phyloP scores from a whole-genome alignment of 2,797 vertebrate species.

The Chelidonichthys spinosus region DNA sequence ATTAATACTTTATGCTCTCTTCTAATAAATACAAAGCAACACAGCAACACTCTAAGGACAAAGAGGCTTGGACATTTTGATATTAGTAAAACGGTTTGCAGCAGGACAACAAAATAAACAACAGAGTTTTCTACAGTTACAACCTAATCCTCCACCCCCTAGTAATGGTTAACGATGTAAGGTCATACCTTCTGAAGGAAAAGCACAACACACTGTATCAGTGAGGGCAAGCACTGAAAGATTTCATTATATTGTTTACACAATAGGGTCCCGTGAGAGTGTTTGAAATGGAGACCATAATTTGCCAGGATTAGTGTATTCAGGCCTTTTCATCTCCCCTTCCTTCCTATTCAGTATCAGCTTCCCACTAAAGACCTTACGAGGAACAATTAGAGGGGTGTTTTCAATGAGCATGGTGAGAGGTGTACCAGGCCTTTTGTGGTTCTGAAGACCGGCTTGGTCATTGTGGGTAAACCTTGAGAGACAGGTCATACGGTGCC shows the following conservation, averaged over 20 bases:
- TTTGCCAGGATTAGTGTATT: slow-evolving; percentile 69
- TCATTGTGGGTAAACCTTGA: slow-evolving; percentile 12
- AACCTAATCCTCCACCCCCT: slow-evolving; percentile 10
- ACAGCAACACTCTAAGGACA: neutral
- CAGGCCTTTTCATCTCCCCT: slow-evolving; percentile 44
- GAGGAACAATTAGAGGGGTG: slow-evolving; percentile 52
- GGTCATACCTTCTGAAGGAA: slow-evolving; percentile 16
- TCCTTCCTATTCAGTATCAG: slow-evolving; percentile 47
- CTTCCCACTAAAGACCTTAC: slow-evolving; percentile 51
- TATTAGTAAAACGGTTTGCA: slow-evolving; percentile 20
- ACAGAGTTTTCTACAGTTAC: slow-evolving; percentile 10
- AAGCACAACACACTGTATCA: slow-evolving; percentile 28
- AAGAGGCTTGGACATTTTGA: neutral
- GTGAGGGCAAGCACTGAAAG: slow-evolving; percentile 28
- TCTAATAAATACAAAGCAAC: neutral
- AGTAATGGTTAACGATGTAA: slow-evolving; percentile 29
- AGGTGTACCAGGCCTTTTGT: slow-evolving; percentile 39
- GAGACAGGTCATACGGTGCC: neutral
- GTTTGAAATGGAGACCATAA: slow-evolving; percentile 66
- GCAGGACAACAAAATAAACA: neutral
- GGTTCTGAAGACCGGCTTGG: slow-evolving; percentile 24
- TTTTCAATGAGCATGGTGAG: slow-evolving; percentile 43
- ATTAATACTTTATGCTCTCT: slow-evolving; percentile 12
- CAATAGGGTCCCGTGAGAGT: slow-evolving; percentile 40
- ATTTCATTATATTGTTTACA: slow-evolving; percentile 55